Evolutionary conservation across 1,140 invertebrate genomes (phyloP).

Genomic region (Calycopis cecrops): DNA sequence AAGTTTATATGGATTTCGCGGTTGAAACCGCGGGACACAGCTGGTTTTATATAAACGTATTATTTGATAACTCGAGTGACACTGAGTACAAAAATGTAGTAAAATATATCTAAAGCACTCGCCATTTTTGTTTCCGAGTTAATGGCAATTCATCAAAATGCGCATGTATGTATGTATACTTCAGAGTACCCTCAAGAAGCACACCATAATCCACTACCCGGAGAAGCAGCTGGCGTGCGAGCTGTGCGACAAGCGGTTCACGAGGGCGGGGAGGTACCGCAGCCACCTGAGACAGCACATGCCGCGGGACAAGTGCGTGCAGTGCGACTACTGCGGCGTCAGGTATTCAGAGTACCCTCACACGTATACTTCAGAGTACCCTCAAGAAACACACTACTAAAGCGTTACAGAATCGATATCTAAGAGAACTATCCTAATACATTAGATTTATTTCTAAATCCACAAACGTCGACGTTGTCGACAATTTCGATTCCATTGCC

Average conservation of each 20-base stretch:
- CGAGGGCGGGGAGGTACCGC: slow-evolving; percentile 15
- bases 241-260: slow-evolving; percentile 29
- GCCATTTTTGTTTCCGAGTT: no score
- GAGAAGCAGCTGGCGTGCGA: slow-evolving; percentile 27
- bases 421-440: no score
- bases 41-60: no score
- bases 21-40: no score
- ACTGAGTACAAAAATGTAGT: no score
- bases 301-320: slow-evolving; percentile 18
- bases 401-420: no score
- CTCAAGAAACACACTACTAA: slow-evolving; percentile 31
- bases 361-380: slow-evolving; percentile 25
- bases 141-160: neutral
- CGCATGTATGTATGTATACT: neutral
- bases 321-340: slow-evolving; percentile 34
- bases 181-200: slow-evolving; percentile 33
- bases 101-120: neutral
- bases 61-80: no score
- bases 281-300: slow-evolving; percentile 27
- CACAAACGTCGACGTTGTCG: no score
- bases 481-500: no score
- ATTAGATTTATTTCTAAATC: no score
- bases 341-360: slow-evolving; percentile 27
- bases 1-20: no score
- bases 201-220: slow-evolving; percentile 30